phyloP scores from a whole-genome alignment of 2,888 invertebrate genomes.

The Pristionchus mayeri region DNA sequence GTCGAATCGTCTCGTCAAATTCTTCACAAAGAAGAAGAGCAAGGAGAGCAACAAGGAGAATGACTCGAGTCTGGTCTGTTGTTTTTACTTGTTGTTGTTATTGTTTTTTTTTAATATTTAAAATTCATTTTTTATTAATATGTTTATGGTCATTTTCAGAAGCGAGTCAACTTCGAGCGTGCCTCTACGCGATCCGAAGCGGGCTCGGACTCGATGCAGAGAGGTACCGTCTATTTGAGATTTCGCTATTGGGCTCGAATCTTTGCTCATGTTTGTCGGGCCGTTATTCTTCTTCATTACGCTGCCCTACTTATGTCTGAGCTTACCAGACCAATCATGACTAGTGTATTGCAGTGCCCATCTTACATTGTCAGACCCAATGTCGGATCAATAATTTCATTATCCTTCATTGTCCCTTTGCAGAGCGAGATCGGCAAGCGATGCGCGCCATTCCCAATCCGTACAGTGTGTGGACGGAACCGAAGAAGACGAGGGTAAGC shows the following conservation, averaged over 20 bases:
- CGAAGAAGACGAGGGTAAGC: conserved; percentile 47
- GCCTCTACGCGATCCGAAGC: background rate
- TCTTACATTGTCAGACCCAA: no score
- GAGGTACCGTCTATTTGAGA: background rate
- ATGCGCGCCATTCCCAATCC: conserved; percentile 43
- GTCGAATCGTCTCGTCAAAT: conserved; percentile 12
- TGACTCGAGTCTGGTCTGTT: background rate
- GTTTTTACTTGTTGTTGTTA: background rate
- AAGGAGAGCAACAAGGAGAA: conserved; percentile 23
- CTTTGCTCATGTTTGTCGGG: no score
- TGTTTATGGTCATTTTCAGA: background rate
- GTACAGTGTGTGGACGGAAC: conserved; percentile 46
- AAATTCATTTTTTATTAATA: background rate
- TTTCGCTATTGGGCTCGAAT: background rate
- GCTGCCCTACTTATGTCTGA: no score
- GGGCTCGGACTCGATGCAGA: background rate
- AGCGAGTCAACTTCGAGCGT: conserved; percentile 32
- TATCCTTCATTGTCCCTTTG: background rate
- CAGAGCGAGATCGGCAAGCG: conserved; percentile 35
- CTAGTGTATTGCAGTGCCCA: no score
- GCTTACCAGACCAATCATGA: no score
- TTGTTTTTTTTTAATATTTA: background rate
- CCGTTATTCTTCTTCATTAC: no score
- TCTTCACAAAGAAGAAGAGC: conserved; percentile 34
- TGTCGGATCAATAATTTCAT: background rate